Evolutionary conservation across 1,140 invertebrate species (phyloP), one percentile per base, ranked within the genome.

Genomic region (Diprion similis): DNA sequence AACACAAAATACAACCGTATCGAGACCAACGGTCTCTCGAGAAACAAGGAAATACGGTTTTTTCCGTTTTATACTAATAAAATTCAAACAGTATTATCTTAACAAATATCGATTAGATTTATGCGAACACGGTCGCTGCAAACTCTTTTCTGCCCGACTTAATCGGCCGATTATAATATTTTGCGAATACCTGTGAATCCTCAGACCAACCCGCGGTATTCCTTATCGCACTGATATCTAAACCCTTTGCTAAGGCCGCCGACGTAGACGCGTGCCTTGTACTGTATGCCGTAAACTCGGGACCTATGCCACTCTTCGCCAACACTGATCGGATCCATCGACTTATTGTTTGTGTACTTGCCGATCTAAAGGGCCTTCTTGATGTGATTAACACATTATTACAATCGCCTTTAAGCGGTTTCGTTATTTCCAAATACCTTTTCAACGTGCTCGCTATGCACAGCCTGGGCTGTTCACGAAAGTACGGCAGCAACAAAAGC

Each of bases 371-470:
- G 7, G 73, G 73, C 19, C 46, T 66, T 71, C 65, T 74, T 15
- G 73, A 66, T 24, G 73, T 74, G 15, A 74, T 48, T 8, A 72
- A 24, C 7, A 74, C 64, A 17, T 67, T 46, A 66, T 18, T 67
- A n/a, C 19, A 46, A 66, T 71, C 18, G 37, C 73, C 73, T 67
- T 69, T 74, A 1, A 76, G 78, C 10, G 45, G 18, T 19, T 68
- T 64, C 11, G 74, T 68, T n/a, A 37, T 11, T 68, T 72, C 66
- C 15, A 72, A 69, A 48, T 75, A 75, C 37, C 19, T 17, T 13
- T 75, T 17, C 47, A 75, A 19, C 46, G 66, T 72, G 37, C 66
- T 69, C 15, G 70, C 74, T 68, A 75, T 70, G 51, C 71, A 75
- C 15, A 72, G 47, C 46, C 47, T 46, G 0, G 71, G 74, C 46